Base-by-base conservation (phyloP, 2,113 vertebrate genomes). In the Oncorhynchus mykiss region DNA sequence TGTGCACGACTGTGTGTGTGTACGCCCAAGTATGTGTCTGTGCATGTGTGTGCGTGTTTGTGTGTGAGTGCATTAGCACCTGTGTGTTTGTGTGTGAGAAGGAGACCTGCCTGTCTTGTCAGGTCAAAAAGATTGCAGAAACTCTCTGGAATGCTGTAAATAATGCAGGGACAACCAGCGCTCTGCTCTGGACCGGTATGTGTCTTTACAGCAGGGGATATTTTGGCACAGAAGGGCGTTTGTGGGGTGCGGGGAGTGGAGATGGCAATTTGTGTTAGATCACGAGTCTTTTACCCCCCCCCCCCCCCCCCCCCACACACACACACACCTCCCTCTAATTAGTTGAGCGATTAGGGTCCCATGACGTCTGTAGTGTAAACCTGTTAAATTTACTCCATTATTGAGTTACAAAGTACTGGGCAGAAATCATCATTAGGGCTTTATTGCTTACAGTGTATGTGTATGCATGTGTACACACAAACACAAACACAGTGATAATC, bases 331-430 rank as follows among this genome's bases (percentile, higher is more conserved):
- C n/a, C 54, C 39, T 39, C 39, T 74, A 62, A 68, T 67, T 54
- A 75, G 78, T 78, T 57, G 66, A 77, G 68, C 34, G 70, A 51
- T 57, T 71, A 67, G 34, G 1, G 62, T 27, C 34, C 60, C 81
- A 71, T 82, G 78, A 78, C 82, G 71, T 76, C 62, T 60, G 59
- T 59, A 72, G 75, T 84, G 75, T 80, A 85, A 86, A 86, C 76
- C 75, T 80, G 79, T 81, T 29, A 87, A 86, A 85, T 84, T 70
- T 66, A 87, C 70, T 83, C 82, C 78, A 81, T 86, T 79, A 90
- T 87, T 75, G 60, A 62, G 86, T 85, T 76, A 74, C 77, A 85
- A 2, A 39, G 79, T 3, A 51, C 11, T 11, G 5, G 87, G 84
- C 80, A 84, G 79, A 85, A 84, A 73, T 80, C 80, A 65, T 90